phyloP scores from a whole-genome alignment of 2,797 vertebrate species.

The Schizopygopsis malacanthus region DNA sequence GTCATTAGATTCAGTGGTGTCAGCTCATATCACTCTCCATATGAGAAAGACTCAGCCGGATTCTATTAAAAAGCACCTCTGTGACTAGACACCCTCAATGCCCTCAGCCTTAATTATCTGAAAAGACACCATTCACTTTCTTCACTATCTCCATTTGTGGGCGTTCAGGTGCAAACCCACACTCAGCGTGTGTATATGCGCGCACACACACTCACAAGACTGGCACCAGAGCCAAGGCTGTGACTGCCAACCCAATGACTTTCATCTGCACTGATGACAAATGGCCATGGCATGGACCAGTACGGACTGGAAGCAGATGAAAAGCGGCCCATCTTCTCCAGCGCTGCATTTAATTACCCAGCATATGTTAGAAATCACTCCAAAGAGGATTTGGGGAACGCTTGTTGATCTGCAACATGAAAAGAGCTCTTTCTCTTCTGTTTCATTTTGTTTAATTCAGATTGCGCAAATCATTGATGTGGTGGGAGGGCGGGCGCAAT shows the following conservation, averaged over 20 bases:
- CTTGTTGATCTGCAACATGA: constrained; percentile 48
- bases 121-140: constrained; percentile 43
- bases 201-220: too few species aligned
- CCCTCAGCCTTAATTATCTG: constrained; percentile 58
- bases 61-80: constrained; percentile 56
- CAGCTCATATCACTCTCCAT: constrained; percentile 60
- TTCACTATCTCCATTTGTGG: constrained; percentile 36
- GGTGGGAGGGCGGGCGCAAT: constrained; percentile 32
- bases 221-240: constrained; percentile 25
- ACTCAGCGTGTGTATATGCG: not conserved
- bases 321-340: constrained; percentile 51
- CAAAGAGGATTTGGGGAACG: constrained; percentile 51
- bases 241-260: constrained; percentile 60
- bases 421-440: constrained; percentile 42
- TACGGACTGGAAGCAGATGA: constrained; percentile 54
- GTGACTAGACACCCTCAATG: constrained; percentile 29
- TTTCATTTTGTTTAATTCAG: constrained; percentile 60
- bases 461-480: constrained; percentile 55
- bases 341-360: constrained; percentile 61
- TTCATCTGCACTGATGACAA: constrained; percentile 60
- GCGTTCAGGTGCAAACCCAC: not conserved
- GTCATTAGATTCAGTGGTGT: constrained; percentile 61
- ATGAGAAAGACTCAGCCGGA: constrained; percentile 46
- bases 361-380: constrained; percentile 62
- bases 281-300: constrained; percentile 50